Base-by-base conservation (phyloP, 2,113 vertebrate species). In the Synchiropus splendidus region DNA sequence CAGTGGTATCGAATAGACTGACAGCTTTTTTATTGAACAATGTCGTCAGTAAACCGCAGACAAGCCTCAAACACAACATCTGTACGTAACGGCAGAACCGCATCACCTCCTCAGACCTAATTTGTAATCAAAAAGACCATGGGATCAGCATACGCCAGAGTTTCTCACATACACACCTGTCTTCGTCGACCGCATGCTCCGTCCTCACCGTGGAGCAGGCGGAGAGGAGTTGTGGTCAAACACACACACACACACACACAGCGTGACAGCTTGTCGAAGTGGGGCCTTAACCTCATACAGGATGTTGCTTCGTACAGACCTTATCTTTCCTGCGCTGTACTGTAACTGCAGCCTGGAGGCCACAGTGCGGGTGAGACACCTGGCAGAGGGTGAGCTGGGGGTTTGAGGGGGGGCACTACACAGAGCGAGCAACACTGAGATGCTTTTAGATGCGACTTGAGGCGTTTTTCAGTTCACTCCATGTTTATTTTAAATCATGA, bases 321-420 rank as follows among this genome's bases (percentile, higher is more conserved):
- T 83, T 85, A 85, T 85, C 84, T 83, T 39, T 27, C n/a, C 40
- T 31, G 30, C 16, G 33, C 56, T 77, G 55, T 65, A 70, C 67
- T 71, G 69, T 66, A 74, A 64, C 72, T 75, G 76, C 73, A 61
- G 63, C 74, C 63, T 48, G 58, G 59, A 70, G 72, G 79, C 75
- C 71, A 77, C 72, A 71, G 71, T 72, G 77, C 77, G 75, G 77
- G 75, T 74, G 78, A 60, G 67, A 80, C 84, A 86, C 83, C 84
- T 86, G 84, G 70, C 58, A 41, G 38, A 16, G 44, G 6, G 31
- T 21, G 37, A 36, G 64, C 16, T 12, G 54, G 51, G 45, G 57
- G 50, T 45, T 43, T 39, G 41, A 44, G 34, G 58, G 45, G 61
- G 8, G 21, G 21, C 21, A 27, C n/a, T n/a, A n/a, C n/a, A n/a